Evolutionary conservation across 92 coral and sea anemone genomes (phyloP).

Genomic region (Bergia puertoricense): DNA sequence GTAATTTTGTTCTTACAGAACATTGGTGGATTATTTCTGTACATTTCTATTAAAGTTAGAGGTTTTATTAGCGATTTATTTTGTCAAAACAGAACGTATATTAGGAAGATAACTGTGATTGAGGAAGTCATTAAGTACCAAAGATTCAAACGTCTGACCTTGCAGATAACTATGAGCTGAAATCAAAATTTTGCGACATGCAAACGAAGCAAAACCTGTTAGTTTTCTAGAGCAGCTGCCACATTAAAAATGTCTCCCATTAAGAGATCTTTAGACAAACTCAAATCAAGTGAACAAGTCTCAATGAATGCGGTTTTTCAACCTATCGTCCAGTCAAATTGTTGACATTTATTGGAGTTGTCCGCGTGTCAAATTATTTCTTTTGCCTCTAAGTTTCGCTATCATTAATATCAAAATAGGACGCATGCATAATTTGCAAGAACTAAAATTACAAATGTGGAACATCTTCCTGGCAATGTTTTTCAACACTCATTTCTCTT

Average conservation of each 20-base stretch:
- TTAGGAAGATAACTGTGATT: not conserved
- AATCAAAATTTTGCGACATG: not conserved
- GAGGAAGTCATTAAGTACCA: not conserved
- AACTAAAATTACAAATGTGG: not conserved
- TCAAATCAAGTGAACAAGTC: not conserved
- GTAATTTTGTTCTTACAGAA: not conserved
- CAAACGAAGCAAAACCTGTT: not conserved
- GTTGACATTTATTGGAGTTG: not conserved
- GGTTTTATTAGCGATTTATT: not conserved
- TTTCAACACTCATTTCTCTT: not conserved
- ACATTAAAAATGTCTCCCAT: not conserved
- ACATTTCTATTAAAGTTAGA: not conserved
- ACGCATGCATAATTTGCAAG: not conserved
- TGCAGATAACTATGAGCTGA: not conserved
- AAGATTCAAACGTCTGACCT: not conserved
- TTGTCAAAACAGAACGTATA: not conserved
- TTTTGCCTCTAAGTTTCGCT: conserved; percentile 7
- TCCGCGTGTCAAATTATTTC: not conserved
- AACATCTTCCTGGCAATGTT: not conserved
- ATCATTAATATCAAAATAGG: not conserved
- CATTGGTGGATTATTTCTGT: not conserved
- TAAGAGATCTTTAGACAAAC: conserved; percentile 22
- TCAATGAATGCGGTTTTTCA: not conserved
- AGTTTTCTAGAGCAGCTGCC: conserved; percentile 19
- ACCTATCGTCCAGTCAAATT: conserved; percentile 1